Base-by-base conservation (phyloP, 2,113 vertebrate genomes). In the Lophius piscatorius region DNA sequence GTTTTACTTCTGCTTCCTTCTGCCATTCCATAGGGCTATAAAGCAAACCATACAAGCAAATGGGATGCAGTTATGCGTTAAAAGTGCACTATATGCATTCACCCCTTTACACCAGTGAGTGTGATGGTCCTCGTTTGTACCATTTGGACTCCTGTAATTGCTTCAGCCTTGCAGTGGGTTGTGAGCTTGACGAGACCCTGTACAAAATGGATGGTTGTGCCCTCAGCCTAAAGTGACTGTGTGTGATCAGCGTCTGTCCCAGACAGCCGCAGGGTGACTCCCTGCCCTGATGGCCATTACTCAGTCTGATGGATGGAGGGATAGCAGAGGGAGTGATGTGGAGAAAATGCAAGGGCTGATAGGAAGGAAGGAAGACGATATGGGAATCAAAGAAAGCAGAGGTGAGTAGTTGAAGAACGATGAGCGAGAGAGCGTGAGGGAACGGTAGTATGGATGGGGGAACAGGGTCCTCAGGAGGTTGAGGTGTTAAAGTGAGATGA, bases 301-400 rank as follows among this genome's bases (percentile, higher is more conserved):
- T 88, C 84, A 86, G 84, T 49, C 72, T 88, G 88, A 88, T 87
- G 81, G 83, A 87, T 87, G 77, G 79, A 80, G 70, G 66, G 72
- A 64, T 64, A 55, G 66, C 22, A 39, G 38, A 61, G 55, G 64
- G 63, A 72, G 46, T 52, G 76, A 72, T 59, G 63, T 68, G 63
- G 46, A 46, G 65, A 50, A 52, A 74, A 67, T 38, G 52, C n/a
- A 60, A 65, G 52, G 54, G 54, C 34, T 54, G 20, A 48, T 63
- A 35, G 41, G 49, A 76, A 68, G 46, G 58, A 62, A 61, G 33
- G 57, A 64, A 35, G 62, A 36, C 59, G 51, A 46, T 46, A 63
- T 26, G 20, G 66, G 51, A 61, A 63, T 76, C 51, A 70, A 54
- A 76, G 63, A 59, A 70, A 72, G 28, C 16, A 76, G 59, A 20